Evolutionary conservation across 1,140 invertebrate species (phyloP).

Genomic region (Mizuhopecten yessoensis): DNA sequence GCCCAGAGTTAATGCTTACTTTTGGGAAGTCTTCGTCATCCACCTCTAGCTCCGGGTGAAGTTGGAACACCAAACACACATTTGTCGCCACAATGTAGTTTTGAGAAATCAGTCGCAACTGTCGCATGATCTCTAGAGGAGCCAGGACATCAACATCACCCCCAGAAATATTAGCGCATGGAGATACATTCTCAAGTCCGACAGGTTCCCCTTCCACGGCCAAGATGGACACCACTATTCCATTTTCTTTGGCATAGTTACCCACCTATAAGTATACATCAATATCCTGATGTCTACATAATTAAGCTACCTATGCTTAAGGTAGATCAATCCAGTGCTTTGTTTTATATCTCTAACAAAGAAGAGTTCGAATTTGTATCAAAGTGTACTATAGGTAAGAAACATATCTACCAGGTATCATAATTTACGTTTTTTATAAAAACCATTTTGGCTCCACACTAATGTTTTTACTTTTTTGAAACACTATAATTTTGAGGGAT

Average conservation of each 20-base stretch:
- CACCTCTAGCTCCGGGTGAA: constrained; percentile 76
- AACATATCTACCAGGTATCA: no score
- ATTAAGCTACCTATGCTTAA: no score
- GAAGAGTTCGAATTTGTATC: no score
- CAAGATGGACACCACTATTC: constrained; percentile 76
- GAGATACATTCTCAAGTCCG: constrained; percentile 70
- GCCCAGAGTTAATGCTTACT: no score
- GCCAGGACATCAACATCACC: constrained; percentile 78
- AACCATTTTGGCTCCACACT: no score
- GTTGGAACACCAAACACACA: constrained; percentile 61
- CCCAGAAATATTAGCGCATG: constrained; percentile 74
- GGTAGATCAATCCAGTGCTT: no score
- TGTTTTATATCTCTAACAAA: no score
- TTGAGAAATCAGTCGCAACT: constrained; percentile 77
- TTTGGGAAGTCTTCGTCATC: constrained; percentile 72
- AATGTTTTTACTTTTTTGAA: no score
- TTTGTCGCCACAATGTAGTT: constrained; percentile 78
- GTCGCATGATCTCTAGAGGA: constrained; percentile 76
- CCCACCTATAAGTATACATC: constrained; percentile 78
- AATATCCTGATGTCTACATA: no score
- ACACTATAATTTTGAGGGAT: no score
- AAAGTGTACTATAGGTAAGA: no score
- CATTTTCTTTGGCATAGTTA: constrained; percentile 74
- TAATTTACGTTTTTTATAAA: no score
- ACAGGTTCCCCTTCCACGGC: constrained; percentile 76